Percentiles rank a stretch among this genome's conserved stretches.
phyloP scores from a whole-genome alignment of 2,797 vertebrate species.

The Platalea minor region DNA sequence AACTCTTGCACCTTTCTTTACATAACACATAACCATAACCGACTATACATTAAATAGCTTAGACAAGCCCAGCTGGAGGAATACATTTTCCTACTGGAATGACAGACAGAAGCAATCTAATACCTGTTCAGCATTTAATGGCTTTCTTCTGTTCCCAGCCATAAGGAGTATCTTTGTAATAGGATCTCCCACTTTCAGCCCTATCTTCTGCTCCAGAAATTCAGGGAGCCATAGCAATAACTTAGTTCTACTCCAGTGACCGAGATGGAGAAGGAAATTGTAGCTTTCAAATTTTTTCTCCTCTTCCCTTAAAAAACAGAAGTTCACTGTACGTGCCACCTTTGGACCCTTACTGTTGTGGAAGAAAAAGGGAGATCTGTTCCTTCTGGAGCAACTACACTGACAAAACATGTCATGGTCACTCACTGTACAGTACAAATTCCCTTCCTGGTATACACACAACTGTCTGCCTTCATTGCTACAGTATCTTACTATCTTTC shows the following conservation, averaged over 20 bases:
- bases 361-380: neutral
- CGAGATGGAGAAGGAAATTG: neutral
- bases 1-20: neutral
- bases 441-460: neutral
- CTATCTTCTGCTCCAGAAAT: neutral
- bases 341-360: neutral
- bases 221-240: neutral
- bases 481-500: neutral
- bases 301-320: neutral
- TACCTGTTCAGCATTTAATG: neutral
- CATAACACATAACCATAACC: neutral
- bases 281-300: neutral
- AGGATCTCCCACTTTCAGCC: neutral
- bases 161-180: neutral
- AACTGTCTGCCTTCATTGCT: neutral
- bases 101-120: neutral
- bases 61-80: neutral
- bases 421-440: neutral
- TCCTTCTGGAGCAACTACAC: neutral
- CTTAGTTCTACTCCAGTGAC: neutral
- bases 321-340: neutral
- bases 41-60: neutral
- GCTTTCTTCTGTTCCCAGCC: neutral
- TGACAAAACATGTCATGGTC: neutral
- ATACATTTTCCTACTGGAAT: neutral